Percentiles rank a stretch among this genome's conserved stretches.
Evolutionary conservation across 2,888 invertebrate genomes (phyloP).

Genomic region (Mesochorus sp.): DNA sequence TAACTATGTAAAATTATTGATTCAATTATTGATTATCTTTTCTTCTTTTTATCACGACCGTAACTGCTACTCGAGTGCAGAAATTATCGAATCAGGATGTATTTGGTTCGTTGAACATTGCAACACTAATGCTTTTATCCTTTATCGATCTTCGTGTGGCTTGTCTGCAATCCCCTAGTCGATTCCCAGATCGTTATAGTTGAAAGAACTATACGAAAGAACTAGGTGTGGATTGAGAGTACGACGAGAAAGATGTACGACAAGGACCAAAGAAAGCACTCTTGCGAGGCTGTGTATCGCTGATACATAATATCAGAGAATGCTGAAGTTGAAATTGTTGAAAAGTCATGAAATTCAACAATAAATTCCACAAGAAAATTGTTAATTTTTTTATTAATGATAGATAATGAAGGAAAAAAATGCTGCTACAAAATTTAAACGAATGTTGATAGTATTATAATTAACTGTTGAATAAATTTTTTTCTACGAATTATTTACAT

Average conservation of each 20-base stretch:
- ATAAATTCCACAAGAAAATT: too few relatives aligned
- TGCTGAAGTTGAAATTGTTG: background rate
- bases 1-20: background rate
- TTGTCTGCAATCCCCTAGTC: constrained; percentile 41
- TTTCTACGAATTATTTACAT: too few relatives aligned
- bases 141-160: constrained; percentile 35
- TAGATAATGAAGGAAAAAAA: too few relatives aligned
- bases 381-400: too few relatives aligned
- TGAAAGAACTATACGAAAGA: too few relatives aligned
- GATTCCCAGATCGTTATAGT: constrained; percentile 30
- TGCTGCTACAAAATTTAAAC: too few relatives aligned
- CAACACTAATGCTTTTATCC: constrained; percentile 43
- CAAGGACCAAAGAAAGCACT: constrained; percentile 43
- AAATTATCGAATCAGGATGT: constrained; percentile 37
- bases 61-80: background rate
- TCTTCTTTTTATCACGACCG: background rate
- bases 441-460: too few relatives aligned
- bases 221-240: constrained; percentile 23
- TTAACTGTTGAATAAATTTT: too few relatives aligned
- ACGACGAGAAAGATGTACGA: background rate
- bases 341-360: background rate
- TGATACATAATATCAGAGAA: background rate
- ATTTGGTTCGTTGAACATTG: constrained; percentile 35
- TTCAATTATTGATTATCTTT: background rate
- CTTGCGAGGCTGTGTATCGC: constrained; percentile 30